Percentiles rank a stretch among this genome's conserved stretches.
These are phyloP conservation scores for Lycophotia porphyrea DNA, from an alignment of 2,888 invertebrate genomes.

Conservation along the genomic window DNA sequence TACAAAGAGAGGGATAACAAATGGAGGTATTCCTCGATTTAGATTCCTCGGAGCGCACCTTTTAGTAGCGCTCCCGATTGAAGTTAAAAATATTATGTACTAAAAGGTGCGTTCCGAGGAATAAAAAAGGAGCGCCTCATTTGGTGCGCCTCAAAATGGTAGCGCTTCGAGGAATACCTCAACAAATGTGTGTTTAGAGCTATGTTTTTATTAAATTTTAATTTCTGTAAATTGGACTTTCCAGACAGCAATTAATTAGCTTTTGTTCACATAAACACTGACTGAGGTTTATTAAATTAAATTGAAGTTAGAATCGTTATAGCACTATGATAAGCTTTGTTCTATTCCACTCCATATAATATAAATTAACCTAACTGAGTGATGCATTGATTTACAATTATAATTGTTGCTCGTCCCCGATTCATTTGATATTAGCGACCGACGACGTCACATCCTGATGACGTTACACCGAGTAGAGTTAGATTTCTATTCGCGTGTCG, in stretches of 20 bases:
- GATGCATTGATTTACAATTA: conserved; percentile 24
- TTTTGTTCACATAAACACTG: conserved; percentile 13
- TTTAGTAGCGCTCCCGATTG: too few relatives aligned
- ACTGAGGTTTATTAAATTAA: background rate
- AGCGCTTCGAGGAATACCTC: too few relatives aligned
- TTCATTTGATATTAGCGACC: conserved; percentile 11
- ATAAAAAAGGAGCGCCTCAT: too few relatives aligned
- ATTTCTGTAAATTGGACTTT: conserved; percentile 35
- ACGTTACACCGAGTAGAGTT: conserved; percentile 36
- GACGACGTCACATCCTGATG: conserved; percentile 35
- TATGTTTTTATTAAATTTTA: conserved; percentile 24
- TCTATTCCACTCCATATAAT: background rate
- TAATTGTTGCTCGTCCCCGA: conserved; percentile 7
- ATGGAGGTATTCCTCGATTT: too few relatives aligned
- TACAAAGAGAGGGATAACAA: too few relatives aligned
- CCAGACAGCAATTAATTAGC: conserved; percentile 16
- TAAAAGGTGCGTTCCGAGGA: too few relatives aligned
- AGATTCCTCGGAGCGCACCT: too few relatives aligned
- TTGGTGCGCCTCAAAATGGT: too few relatives aligned
- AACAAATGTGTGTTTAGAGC: conserved; percentile 24
- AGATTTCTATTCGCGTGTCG: conserved; percentile 39
- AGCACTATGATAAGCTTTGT: background rate
- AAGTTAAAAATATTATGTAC: too few relatives aligned
- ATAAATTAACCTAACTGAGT: conserved; percentile 23
- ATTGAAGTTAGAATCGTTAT: conserved; percentile 1